These are phyloP conservation scores for Meghimatium bilineatum DNA, from an alignment of 2,888 invertebrate genomes.

Conservation along the genomic window DNA sequence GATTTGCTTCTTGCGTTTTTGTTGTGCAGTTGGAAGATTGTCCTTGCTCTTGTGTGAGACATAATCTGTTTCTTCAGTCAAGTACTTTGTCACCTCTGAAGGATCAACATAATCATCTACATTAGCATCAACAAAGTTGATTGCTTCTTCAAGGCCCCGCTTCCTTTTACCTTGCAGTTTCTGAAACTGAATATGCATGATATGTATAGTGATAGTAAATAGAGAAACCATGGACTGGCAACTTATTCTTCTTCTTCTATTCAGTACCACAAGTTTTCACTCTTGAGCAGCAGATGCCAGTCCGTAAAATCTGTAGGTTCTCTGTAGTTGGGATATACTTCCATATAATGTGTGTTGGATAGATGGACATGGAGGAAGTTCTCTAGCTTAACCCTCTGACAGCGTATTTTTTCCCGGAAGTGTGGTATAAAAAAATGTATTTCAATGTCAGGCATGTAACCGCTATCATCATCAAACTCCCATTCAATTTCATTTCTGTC, in stretches of 20 bases:
- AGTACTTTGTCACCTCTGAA: conserved; percentile 87
- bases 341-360: no score
- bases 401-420: no score
- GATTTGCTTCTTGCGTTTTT: conserved; percentile 91
- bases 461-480: no score
- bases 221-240: neutral
- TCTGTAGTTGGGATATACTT: no score
- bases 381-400: no score
- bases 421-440: no score
- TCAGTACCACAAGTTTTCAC: no score
- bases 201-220: neutral
- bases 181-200: conserved; percentile 64
- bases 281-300: no score
- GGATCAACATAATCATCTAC: conserved; percentile 88
- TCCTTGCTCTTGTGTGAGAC: conserved; percentile 65
- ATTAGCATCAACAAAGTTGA: conserved; percentile 88
- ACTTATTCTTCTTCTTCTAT: neutral
- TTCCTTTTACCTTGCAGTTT: conserved; percentile 83
- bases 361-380: no score
- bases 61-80: conserved; percentile 76
- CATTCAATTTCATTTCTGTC: no score
- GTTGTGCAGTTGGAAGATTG: conserved; percentile 83
- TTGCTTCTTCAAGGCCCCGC: conserved; percentile 80
- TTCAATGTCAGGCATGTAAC: no score
- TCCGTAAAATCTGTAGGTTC: neutral